phyloP scores from a whole-genome alignment of 2,113 vertebrate species.

The Mus spicilegus region DNA sequence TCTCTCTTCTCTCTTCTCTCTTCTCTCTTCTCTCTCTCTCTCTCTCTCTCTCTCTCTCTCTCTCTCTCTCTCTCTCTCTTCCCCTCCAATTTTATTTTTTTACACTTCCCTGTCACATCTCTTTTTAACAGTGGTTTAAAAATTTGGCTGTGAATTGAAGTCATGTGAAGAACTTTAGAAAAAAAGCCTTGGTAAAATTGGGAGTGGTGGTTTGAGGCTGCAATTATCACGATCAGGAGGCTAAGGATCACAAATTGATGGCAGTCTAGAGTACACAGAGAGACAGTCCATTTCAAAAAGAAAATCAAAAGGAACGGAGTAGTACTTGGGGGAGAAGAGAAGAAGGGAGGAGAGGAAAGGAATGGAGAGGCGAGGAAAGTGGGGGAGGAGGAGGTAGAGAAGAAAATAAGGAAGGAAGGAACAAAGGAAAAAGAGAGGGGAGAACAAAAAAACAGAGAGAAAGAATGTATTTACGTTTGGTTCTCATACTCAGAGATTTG shows the following conservation, averaged over 20 bases:
- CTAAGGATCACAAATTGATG: not conserved
- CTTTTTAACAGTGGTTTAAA: not conserved
- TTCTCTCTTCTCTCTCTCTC: not conserved
- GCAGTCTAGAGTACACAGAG: not conserved
- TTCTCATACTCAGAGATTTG: not conserved
- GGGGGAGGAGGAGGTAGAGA: no score
- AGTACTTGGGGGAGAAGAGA: not conserved
- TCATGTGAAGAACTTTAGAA: not conserved
- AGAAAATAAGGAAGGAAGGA: no score
- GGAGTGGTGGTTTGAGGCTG: not conserved
- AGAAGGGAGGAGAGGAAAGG: no score
- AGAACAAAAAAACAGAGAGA: not conserved
- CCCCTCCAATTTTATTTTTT: not conserved
- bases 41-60: not conserved
- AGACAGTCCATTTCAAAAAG: not conserved
- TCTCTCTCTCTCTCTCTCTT: not conserved
- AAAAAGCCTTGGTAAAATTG: not conserved
- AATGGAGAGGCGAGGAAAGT: no score
- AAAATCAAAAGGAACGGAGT: not conserved
- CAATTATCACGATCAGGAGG: not conserved
- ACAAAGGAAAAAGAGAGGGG: no score
- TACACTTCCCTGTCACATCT: not conserved
- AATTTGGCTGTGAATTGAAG: not conserved
- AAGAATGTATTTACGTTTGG: not conserved
- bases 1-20: accelerated